A percentile compares a stretch with the other conserved stretches of the same genome.
Evolutionary conservation across 2,113 vertebrate genomes (phyloP).

Genomic region (Macaca fascicularis): T2T-MFA8v1.1 NC_088395.1:105769001-105769500

Average conservation of each 20-base stretch:
- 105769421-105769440: background rate
- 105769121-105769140: slow-evolving; percentile 48
- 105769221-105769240: slow-evolving; percentile 42
- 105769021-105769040: background rate
- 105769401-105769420: background rate
- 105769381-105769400: background rate
- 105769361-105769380: slow-evolving; percentile 22
- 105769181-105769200: background rate
- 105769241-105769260: background rate
- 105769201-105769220: slow-evolving; percentile 46
- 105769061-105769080: background rate
- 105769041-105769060: background rate
- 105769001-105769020: background rate
- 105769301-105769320: slow-evolving; percentile 58
- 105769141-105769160: background rate
- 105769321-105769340: slow-evolving; percentile 45
- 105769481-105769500: slow-evolving; percentile 8
- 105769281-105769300: slow-evolving; percentile 52
- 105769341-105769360: slow-evolving; percentile 25
- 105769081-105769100: background rate
- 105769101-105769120: slow-evolving; percentile 29
- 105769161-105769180: slow-evolving; percentile 2
- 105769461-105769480: background rate
- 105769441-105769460: background rate
- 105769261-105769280: background rate